Evolutionary conservation across 2,113 vertebrate species (phyloP).

Genomic region (Isurus oxyrinchus): DNA sequence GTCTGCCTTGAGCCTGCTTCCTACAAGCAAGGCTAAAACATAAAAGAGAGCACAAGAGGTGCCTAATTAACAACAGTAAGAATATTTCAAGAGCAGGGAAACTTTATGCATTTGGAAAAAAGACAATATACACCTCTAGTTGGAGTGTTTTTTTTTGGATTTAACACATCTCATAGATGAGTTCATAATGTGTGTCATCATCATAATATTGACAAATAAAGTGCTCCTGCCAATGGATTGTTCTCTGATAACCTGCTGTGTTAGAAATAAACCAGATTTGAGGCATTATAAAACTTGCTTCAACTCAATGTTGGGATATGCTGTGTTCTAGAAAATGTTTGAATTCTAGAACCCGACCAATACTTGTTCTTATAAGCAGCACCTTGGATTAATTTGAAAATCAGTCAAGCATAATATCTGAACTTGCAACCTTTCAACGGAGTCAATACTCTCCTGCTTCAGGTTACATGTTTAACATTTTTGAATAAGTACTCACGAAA

Average conservation of each 20-base stretch:
- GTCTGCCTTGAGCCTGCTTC: not conserved
- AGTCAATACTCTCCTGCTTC: not conserved
- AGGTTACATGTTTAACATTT: constrained; percentile 12
- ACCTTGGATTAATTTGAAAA: constrained; percentile 7
- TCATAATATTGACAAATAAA: not conserved
- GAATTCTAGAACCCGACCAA: not conserved
- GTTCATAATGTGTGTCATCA: not conserved
- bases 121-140: not conserved
- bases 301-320: not conserved
- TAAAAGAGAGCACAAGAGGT: not conserved
- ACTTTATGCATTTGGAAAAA: not conserved
- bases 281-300: not conserved
- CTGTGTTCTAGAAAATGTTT: not conserved
- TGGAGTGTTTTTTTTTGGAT: not conserved
- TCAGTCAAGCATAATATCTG: constrained; percentile 9
- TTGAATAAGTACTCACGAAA: not conserved
- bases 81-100: not conserved
- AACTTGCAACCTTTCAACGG: constrained; percentile 27
- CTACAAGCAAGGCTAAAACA: not conserved
- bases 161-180: not conserved
- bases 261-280: not conserved
- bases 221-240: not conserved
- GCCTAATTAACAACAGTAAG: not conserved
- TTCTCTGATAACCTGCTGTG: not conserved
- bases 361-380: not conserved